phyloP scores from a whole-genome alignment of 2,888 invertebrate species.

The Tanypteryx hageni region DNA sequence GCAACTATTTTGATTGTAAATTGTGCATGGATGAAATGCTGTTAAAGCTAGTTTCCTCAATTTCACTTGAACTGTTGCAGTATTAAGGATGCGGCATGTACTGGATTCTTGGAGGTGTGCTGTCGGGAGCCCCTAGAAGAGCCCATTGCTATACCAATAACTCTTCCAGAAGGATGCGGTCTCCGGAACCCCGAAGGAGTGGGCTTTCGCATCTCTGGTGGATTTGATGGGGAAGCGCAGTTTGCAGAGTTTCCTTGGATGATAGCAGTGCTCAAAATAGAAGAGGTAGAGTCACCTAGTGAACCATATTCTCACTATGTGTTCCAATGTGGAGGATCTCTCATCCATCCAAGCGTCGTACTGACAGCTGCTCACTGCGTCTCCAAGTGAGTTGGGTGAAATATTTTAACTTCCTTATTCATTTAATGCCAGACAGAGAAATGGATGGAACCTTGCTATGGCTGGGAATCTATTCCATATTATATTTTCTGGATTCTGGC shows the following conservation, averaged over 20 bases:
- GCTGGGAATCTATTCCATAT: too few species aligned
- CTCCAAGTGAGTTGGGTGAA: constrained; percentile 70
- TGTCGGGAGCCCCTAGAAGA: constrained; percentile 76
- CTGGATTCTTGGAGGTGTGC: constrained; percentile 86
- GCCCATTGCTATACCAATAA: constrained; percentile 27
- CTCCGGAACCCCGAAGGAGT: constrained; percentile 85
- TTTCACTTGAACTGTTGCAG: constrained; percentile 47
- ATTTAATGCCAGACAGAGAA: too few species aligned
- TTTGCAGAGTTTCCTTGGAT: constrained; percentile 92
- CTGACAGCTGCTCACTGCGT: constrained; percentile 91
- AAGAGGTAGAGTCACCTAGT: constrained; percentile 72
- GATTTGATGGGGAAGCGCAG: constrained; percentile 82
- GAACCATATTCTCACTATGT: constrained; percentile 74
- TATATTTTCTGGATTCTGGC: too few species aligned
- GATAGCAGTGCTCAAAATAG: constrained; percentile 82
- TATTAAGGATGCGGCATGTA: constrained; percentile 76
- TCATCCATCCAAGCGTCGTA: constrained; percentile 86
- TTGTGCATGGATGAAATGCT: too few species aligned
- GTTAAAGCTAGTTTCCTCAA: too few species aligned
- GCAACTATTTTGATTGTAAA: too few species aligned
- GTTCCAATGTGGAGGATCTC: constrained; percentile 88
- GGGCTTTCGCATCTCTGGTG: constrained; percentile 83
- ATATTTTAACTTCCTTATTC: too few species aligned
- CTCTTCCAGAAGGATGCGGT: constrained; percentile 80
- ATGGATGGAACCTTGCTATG: too few species aligned